Conservation (phyloP, 2,888 invertebrate genomes). For the Philonicus albiceps region DNA sequence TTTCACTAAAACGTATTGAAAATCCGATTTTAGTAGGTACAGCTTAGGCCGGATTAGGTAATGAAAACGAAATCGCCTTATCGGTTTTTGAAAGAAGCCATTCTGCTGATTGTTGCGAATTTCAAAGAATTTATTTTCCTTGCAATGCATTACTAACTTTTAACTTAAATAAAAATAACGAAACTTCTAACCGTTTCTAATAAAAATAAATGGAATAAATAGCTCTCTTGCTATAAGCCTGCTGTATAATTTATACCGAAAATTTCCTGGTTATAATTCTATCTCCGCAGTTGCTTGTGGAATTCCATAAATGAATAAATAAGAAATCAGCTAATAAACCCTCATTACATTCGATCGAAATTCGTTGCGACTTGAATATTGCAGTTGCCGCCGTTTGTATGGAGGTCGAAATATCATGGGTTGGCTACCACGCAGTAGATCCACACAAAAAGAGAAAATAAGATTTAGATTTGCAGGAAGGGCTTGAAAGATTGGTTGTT, state of each 20-base stretch:
- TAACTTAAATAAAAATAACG: not conserved
- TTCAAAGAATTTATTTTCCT: no score
- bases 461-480: not conserved
- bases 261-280: not conserved
- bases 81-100: not conserved
- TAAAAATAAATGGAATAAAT: not conserved
- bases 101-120: not conserved
- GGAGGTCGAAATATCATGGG: not conserved
- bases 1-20: not conserved
- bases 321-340: not conserved
- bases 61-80: not conserved
- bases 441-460: no score
- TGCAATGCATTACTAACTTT: no score
- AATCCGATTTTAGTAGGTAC: not conserved
- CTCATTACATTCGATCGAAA: not conserved
- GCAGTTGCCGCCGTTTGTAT: not conserved
- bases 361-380: not conserved
- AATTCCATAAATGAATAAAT: not conserved
- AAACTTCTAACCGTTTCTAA: not conserved
- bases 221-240: not conserved
- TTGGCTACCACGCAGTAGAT: not conserved
- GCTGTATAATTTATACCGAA: not conserved
- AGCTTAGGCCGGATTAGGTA: not conserved
- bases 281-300: not conserved
- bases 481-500: not conserved